A percentile compares a stretch with the other conserved stretches of the same genome.
Conservation (phyloP, 2,113 vertebrate genomes). For the Chamaetylas fuelleborni region DNA sequence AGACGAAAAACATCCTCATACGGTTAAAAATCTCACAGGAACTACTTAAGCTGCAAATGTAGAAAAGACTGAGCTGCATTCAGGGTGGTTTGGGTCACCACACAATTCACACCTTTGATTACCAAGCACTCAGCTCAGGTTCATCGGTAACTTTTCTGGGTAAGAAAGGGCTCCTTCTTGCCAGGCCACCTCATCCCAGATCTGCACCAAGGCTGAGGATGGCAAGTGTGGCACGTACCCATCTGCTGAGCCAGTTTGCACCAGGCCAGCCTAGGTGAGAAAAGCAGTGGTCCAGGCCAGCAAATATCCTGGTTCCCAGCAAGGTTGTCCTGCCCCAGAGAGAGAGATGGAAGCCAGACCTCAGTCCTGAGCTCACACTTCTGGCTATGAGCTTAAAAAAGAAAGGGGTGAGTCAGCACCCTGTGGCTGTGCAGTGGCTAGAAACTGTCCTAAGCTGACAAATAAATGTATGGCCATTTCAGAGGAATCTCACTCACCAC, state of each 20-base stretch:
- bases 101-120: fast-evolving
- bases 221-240: fast-evolving
- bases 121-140: background rate
- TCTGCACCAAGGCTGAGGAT: fast-evolving
- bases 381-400: background rate
- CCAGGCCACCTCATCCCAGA: background rate
- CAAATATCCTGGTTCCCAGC: background rate
- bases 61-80: background rate
- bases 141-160: background rate
- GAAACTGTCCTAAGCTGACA: background rate
- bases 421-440: background rate
- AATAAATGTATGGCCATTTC: background rate
- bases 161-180: background rate
- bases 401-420: background rate
- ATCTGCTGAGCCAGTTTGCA: background rate
- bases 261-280: background rate
- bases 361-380: background rate
- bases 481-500: background rate
- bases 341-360: background rate
- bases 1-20: background rate
- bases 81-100: background rate
- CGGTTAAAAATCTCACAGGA: background rate
- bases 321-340: fast-evolving
- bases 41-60: background rate
- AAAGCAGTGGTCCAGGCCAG: background rate